Base-by-base conservation (phyloP, 2,113 vertebrate genomes). In the Lipophrys pholis region DNA sequence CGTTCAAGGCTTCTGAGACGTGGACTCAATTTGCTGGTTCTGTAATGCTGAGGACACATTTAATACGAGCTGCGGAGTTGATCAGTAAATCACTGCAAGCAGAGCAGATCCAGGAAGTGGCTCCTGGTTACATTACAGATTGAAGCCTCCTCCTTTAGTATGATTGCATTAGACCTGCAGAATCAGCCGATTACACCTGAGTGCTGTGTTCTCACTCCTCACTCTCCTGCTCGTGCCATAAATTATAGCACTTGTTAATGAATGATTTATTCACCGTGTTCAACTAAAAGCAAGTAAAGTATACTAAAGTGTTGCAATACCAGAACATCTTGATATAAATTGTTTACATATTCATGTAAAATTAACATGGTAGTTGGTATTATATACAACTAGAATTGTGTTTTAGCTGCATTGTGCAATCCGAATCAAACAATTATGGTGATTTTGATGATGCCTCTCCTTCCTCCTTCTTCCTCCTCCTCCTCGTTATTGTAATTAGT, bases 71-170 rank as follows among this genome's bases (percentile, higher is more conserved):
- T n/a, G 14, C 11, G 11, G 10, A 38, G 62, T 68, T 55, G 46
- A 73, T 80, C 35, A 1, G 63, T 70, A 53, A 68, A 63, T 71
- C 55, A 79, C n/a, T 65, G 52, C 62, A 65, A 78, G 70, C 53
- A 48, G 58, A 79, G 35, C 59, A 14, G 57, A 40, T 69, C 40
- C 9, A 52, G 41, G 57, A 51, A 54, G 40, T 63, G 30, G 14
- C 67, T 68, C 52, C 63, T 54, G 42, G 69, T 62, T 61, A 74
- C 51, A 43, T 12, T 70, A 5, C 65, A 74, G 61, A 81, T 68
- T 56, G 16, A 75, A 39, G 62, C 63, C 69, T 58, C 7, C 21
- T 50, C 52, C 17, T 75, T 41, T 39, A 8, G 58, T 78, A 52
- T 71, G 16, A 76, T 61, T 42, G 8, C 12, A 2, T 1, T 30